Conservation (phyloP, 35 echinoderm and acorn worm genomes). For the Eucidaris tribuloides region DNA sequence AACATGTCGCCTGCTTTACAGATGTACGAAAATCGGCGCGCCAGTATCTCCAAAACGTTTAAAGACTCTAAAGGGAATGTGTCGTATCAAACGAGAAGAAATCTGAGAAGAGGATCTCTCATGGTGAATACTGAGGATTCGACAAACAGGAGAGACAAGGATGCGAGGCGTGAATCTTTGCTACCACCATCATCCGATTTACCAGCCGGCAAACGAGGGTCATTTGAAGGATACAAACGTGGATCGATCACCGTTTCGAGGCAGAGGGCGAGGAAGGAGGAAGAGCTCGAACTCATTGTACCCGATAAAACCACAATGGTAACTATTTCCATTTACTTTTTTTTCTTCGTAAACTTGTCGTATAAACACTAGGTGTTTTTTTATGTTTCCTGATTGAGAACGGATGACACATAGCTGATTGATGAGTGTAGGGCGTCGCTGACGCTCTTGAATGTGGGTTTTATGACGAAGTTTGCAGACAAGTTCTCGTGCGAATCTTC, state of each 20-base stretch:
- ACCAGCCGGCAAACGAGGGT: background rate
- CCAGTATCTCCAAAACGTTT: background rate
- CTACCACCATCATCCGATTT: background rate
- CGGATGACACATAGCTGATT: no score
- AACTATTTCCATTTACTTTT: no score
- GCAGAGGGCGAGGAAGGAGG: background rate
- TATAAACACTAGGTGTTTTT: no score
- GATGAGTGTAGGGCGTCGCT: no score
- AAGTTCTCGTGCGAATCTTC: no score
- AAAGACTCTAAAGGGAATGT: background rate
- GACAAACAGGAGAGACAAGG: background rate
- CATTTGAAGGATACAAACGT: background rate
- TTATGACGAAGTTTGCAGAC: no score
- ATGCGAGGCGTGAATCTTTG: background rate
- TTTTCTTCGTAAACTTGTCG: no score
- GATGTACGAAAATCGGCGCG: conserved; percentile 8
- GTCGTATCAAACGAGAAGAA: conserved; percentile 7
- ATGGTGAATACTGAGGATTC: background rate
- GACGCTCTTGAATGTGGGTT: no score
- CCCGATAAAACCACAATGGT: conserved; percentile 2
- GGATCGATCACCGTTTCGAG: background rate
- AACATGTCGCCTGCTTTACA: background rate
- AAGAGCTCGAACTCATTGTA: background rate
- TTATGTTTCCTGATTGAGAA: no score
- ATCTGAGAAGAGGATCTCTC: background rate